phyloP scores from a whole-genome alignment of 2,888 invertebrate species.

The Atrina japonica region DNA sequence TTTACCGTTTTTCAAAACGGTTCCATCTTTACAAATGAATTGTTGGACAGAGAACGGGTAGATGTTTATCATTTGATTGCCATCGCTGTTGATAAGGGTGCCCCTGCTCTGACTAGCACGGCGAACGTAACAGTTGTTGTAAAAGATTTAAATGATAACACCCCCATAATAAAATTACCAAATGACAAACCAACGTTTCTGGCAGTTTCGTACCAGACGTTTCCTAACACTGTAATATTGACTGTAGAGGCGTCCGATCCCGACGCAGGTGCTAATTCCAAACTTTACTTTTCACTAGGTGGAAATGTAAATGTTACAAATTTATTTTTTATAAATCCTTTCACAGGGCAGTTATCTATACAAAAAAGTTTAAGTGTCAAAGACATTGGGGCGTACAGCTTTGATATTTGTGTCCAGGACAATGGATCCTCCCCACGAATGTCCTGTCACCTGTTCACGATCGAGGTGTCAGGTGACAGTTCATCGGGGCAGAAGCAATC shows the following conservation, averaged over 20 bases:
- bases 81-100: conserved; percentile 61
- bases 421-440: conserved; percentile 15
- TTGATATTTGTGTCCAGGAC: conserved; percentile 21
- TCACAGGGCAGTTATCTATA: conserved; percentile 20
- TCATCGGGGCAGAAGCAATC: conserved; percentile 9
- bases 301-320: conserved; percentile 10
- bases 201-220: conserved; percentile 38
- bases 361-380: background rate
- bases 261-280: conserved; percentile 34
- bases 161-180: conserved; percentile 69
- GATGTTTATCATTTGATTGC: conserved; percentile 57
- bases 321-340: conserved; percentile 18
- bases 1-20: conserved; percentile 61
- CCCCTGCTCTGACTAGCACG: conserved; percentile 50
- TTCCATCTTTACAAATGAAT: conserved; percentile 53
- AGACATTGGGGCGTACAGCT: conserved; percentile 20
- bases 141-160: conserved; percentile 67
- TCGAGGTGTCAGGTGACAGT: conserved; percentile 7
- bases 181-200: conserved; percentile 56
- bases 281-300: conserved; percentile 16
- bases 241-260: conserved; percentile 31
- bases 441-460: conserved; percentile 1
- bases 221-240: conserved; percentile 26
- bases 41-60: conserved; percentile 63
- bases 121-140: conserved; percentile 56